Evolutionary conservation across 2,888 invertebrate genomes (phyloP), one percentile per base, ranked within the genome.

Genomic region (Megastigmus dorsalis): DNA sequence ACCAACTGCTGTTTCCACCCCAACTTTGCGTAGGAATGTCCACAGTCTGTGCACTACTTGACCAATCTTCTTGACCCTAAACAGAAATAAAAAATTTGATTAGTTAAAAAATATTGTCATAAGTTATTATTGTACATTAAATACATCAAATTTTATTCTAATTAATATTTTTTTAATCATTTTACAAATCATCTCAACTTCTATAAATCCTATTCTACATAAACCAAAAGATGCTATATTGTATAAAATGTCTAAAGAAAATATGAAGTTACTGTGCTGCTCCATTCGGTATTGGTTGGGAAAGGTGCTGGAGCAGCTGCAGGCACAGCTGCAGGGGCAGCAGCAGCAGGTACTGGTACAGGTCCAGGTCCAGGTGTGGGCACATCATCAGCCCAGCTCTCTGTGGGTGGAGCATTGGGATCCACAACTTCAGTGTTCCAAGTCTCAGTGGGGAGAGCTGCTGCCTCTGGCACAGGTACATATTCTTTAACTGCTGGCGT

Each of bases 1-100:
- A 85, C 86, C 86, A 86, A 66, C 82, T 84, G 84, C 91, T 91
- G 78, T 89, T 89, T 76, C 91, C 91, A 78, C 92, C 92, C 93
- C 93, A 92, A 54, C 91, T 91, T 5, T 91, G 90, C 3, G 86
- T 77, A 66, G 84, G 67, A 36, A 55, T 20, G 2, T 66, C 62
- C 1, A 80, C 50, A 77, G 83, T 36, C 0, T 90, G 88, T 0
- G 90, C 84, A 0, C 89, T 83, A 4, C 89, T 85, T 0, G 90
- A 88, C 91, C 92, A 92, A 83, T 92, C 92, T 74, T 91, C 91
- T 85, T 90, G 90, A 0, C 90, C 90, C 89, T 91, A n/a, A n/a
- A n/a, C n/a, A n/a, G 83, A 0, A 72, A 81, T 4, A 36, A 38
- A 26, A 36, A 48, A 48, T n/a, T n/a, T n/a, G n/a, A 48, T 57